Evolutionary conservation across 2,113 vertebrate genomes (phyloP).

Genomic region (Tiliqua scincoides): DNA sequence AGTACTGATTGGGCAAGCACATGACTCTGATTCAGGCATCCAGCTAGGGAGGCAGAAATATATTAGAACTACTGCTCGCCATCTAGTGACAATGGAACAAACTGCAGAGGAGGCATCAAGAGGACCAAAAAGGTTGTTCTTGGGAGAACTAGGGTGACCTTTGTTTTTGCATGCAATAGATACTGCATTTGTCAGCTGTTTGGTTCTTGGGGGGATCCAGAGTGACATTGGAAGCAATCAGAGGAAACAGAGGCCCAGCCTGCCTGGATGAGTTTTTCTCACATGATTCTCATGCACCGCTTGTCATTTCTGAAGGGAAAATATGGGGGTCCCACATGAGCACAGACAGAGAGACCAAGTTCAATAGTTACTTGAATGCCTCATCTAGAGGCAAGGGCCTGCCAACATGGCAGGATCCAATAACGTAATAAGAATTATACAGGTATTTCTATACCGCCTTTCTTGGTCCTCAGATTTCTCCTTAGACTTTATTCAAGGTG

Average conservation of each 20-base stretch:
- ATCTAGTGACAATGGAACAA: not conserved
- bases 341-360: not conserved
- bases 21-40: not conserved
- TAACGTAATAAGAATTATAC: slow-evolving; percentile 41
- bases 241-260: slow-evolving; percentile 55
- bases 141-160: not conserved
- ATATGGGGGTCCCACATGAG: slow-evolving; percentile 53
- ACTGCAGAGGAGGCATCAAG: not conserved
- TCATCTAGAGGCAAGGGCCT: not conserved
- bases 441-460: too few species aligned
- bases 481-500: too few species aligned
- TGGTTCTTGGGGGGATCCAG: not conserved
- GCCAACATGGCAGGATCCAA: slow-evolving; percentile 22
- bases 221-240: slow-evolving; percentile 27
- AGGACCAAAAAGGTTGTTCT: not conserved
- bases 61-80: not conserved
- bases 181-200: not conserved
- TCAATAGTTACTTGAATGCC: slow-evolving; percentile 16
- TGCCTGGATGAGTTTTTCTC: slow-evolving; percentile 51
- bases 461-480: too few species aligned
- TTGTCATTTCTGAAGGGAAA: slow-evolving; percentile 64
- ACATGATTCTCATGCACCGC: slow-evolving; percentile 40
- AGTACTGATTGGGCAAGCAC: not conserved
- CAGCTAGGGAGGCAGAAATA: not conserved
- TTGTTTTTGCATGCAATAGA: not conserved